Evolutionary conservation across 2,888 invertebrate genomes (phyloP).

Genomic region (Nymphalis polychloros): DNA sequence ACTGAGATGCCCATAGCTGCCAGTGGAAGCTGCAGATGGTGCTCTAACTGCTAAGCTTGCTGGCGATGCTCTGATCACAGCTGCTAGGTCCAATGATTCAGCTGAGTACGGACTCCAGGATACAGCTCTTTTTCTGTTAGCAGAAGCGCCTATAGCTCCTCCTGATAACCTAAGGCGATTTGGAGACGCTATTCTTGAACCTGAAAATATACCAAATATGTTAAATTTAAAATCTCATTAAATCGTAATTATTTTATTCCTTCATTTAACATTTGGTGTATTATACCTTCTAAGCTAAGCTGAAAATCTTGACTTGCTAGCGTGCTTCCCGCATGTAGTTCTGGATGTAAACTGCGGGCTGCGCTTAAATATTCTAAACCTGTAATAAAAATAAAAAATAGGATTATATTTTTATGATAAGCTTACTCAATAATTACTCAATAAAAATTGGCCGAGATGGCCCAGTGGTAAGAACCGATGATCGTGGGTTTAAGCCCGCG

Average conservation of each 20-base stretch:
- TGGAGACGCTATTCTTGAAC: constrained; percentile 76
- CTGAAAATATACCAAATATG: constrained; percentile 48
- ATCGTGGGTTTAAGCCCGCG: too few relatives aligned
- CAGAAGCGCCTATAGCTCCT: constrained; percentile 75
- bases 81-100: constrained; percentile 94
- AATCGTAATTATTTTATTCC: too few relatives aligned
- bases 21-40: constrained; percentile 90
- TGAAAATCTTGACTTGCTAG: constrained; percentile 93
- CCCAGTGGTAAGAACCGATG: too few relatives aligned
- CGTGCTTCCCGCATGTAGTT: constrained; percentile 83
- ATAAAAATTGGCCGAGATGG: too few relatives aligned
- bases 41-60: constrained; percentile 94
- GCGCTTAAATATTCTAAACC: constrained; percentile 78
- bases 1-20: constrained; percentile 97
- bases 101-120: constrained; percentile 98
- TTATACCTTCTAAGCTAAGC: constrained; percentile 92
- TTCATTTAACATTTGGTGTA: not conserved
- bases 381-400: constrained; percentile 51
- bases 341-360: constrained; percentile 80
- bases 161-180: constrained; percentile 73
- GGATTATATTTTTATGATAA: constrained; percentile 2
- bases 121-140: constrained; percentile 93
- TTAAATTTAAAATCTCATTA: not conserved
- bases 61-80: constrained; percentile 97
- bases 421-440: too few relatives aligned